Base-by-base conservation (phyloP, 2,888 invertebrate genomes). In the Parnassius glacialis region DNA sequence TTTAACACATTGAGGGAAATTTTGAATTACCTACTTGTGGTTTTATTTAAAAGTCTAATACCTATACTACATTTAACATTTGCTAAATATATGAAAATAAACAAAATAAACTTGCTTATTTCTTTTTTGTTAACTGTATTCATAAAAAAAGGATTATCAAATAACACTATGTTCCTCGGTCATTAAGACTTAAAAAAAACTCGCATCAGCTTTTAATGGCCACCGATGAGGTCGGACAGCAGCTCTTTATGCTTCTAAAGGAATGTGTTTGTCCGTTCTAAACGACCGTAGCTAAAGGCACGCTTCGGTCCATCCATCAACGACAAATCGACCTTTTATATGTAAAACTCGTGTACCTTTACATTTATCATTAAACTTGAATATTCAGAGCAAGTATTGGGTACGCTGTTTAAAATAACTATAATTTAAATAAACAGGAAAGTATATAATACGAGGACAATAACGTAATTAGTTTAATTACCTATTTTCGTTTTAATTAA, bases 231-330 rank as follows among this genome's bases (percentile, higher is more conserved):
- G 62, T 63, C 64, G 67, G 61, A 67, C 65, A 67, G 68, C 67
- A 42, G 55, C 61, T 63, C 64, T 62, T 68, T 68, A 68, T 67
- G 68, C 66, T 68, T 66, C 59, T 64, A 67, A 68, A 64, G 64
- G 65, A 64, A 67, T 70, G 59, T 66, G 65, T 70, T 68, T 70
- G 68, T 69, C 65, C 63, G 64, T 51, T 59, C 62, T 56, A 65
- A 65, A 67, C 62, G 65, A 57, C 67, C 73, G 72, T 74, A 69
- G 71, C 70, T 69, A 73, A 71, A 65, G 63, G 61, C 62, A 64
- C 64, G 65, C 64, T 51, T 59, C 62, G 61, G 70, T 61, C 59
- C 71, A 77, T 76, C 73, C 73, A 79, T 78, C 77, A 79, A 71
- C 68, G 67, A 70, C 69, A 68, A 63, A 68, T 68, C 70, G 71